Evolutionary conservation across 2,797 vertebrate genomes (phyloP), one percentile per base, ranked within the genome.

Genomic region (Sebastiscus tertius): DNA sequence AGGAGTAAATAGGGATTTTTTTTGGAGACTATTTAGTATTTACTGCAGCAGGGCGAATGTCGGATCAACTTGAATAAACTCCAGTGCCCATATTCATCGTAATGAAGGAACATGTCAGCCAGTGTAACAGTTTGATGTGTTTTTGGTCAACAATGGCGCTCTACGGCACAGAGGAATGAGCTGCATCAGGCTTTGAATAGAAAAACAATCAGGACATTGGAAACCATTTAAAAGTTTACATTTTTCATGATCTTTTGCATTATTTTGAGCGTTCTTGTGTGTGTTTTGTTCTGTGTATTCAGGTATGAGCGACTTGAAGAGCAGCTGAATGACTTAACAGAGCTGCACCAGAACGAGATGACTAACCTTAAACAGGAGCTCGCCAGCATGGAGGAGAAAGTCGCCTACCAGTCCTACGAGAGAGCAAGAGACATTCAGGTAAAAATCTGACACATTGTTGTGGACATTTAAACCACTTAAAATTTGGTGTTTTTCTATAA

Each of bases 361-460:
- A 98, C 96, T 84, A 99, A 99, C 94, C 96, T 99, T 66, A 99
- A 99, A 91, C 98, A 99, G 94, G 98, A 99, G 86, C 95, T 99
- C 61, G 98, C 98, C 91, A 99, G 98, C 93, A 99, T 99, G 98
- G 98, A 99, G 94, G 98, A 99, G 89, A 99, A 99, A 87, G 98
- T 99, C 83, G 98, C 98, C 75, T 99, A 99, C 91, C 98, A 99
- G 94, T 99, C 98, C 39, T 99, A 99, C 0, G 98, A 99, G 93
- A 96, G 98, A 82, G 98, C 98, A 0, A 95, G 98, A 81, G 98
- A 99, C 95, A 99, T 99, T 88, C 98, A 99, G 98, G 93, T 95
- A 75, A 60, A 52, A 18, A 7, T 2, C 65, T 22, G 24, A 1
- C 1, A 5, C 13, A 12, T 34, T 36, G 20, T 2, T 18, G 8